These are phyloP conservation scores for Catharus ustulatus DNA, from an alignment of 2,797 vertebrate species.

Conservation along the genomic window DNA sequence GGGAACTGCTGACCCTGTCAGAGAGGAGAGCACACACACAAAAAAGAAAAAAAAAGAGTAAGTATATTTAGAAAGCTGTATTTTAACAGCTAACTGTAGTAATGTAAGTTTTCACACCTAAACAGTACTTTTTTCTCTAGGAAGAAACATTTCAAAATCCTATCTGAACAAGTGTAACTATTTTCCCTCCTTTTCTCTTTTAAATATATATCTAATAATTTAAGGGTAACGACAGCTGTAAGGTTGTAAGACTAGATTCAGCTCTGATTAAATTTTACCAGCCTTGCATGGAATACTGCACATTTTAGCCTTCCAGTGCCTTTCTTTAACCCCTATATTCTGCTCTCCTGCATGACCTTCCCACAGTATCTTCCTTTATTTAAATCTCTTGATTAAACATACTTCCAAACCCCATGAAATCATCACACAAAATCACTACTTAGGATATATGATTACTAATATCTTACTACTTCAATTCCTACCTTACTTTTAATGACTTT, in stretches of 20 bases:
- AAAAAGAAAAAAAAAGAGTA: background rate
- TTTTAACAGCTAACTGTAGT: background rate
- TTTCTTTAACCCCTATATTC: background rate
- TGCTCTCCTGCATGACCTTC: background rate
- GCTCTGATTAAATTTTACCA: background rate
- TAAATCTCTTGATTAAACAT: background rate
- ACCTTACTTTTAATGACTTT: background rate
- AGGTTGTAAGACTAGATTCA: background rate
- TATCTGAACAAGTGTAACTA: background rate
- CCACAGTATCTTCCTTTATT: background rate
- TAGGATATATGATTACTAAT: background rate
- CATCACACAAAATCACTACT: background rate
- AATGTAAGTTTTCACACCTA: background rate
- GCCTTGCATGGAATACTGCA: background rate
- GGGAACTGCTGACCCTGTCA: conserved; percentile 88
- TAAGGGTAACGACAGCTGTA: background rate
- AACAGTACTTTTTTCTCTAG: background rate
- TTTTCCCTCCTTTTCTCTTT: background rate
- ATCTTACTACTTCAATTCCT: background rate
- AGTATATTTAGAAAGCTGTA: background rate
- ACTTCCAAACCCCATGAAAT: background rate
- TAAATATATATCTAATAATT: background rate
- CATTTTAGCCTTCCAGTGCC: background rate
- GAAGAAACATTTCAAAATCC: background rate
- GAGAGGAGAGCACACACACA: background rate